Evolutionary conservation across 2,113 vertebrate genomes (phyloP), one percentile per base, ranked within the genome.

Genomic region (Coracopsis vasa): DNA sequence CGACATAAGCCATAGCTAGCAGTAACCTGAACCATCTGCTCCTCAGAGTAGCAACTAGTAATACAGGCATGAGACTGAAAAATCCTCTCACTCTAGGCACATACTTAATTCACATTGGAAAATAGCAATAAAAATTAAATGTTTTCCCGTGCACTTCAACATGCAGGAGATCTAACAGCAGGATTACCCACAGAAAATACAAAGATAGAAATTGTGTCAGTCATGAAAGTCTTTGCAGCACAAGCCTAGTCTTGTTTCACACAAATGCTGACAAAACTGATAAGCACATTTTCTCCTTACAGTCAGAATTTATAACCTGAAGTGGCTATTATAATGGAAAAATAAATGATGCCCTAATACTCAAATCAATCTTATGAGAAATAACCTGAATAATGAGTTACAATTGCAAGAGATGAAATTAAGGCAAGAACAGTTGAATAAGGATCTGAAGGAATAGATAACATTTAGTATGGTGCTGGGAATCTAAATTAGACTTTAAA

Each of bases 301-400:
- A 95, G 94, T 96, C 81, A 85, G 94, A 97, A 94, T 83, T 90
- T 96, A 89, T 97, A 97, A 97, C 95, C 84, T 73, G 88, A 96
- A 97, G 77, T 97, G 94, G 86, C 97, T 97, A 95, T 90, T 97
- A 91, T 96, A 97, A 98, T 94, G 95, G 94, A 95, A 96, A 95
- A 96, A 94, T 97, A 98, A 98, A 97, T 45, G 94, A 95, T 97
- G 94, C 70, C 84, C 80, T 97, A 96, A 97, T 97, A 97, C 86
- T 91, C 88, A 97, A 95, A 97, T 98, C 97, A 97, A 95, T 98
- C 97, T 97, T 97, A 87, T 95, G 87, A 91, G 94, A 97, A 97
- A 96, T 97, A 97, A 97, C 96, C 97, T 97, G 97, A 97, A 96
- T 97, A 97, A 98, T 95, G 95, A 97, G 86, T 95, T 97, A 94